Evolutionary conservation across 2,888 invertebrate genomes (phyloP), one percentile per base, ranked within the genome.

Genomic region (Scaptomyza cyrtandrae): DNA sequence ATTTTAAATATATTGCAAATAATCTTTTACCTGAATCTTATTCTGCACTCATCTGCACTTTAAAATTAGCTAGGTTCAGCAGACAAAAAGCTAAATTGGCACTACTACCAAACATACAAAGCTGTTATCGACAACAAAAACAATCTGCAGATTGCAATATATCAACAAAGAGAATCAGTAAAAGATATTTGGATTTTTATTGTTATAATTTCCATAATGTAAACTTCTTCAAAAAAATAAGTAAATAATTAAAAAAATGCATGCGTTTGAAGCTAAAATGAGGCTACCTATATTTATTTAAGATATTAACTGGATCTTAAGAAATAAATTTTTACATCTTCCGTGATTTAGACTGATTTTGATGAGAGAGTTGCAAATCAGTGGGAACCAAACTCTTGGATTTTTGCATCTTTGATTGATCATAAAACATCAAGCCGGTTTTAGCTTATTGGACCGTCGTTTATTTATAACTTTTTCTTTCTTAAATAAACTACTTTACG

Each of bases 401-500:
- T 19, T 13, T 35, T 4, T 11, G 13, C 10, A 9, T 13, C 4
- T 16, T 5, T 11, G 7, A n/a, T 2, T 24, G 27, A 24, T 14
- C 19, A 50, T 37, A 24, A 35, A 19, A 37, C 35, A 14, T 27
- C 0, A 27, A 52, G 37, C 37, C 35, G n/a, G 49, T n/a, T 35
- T 10, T 10, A 37, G n/a, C 6, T 9, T 0, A 35, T 19, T n/a
- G 10, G 14, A 35, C 10, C n/a, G 6, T 5, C 6, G 24, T n/a
- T 24, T 50, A 35, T 35, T 35, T 24, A n/a, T n/a, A 33, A n/a
- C 33, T 10, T 24, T 7, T n/a, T 24, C n/a, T 53, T 44, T 52
- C 10, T 53, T 29, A 16, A 62, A 44, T 41, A 52, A 44, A 31
- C n/a, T 71, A 71, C 66, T 71, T 61, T 62, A 45, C 55, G 57